Evolutionary conservation across 2,888 invertebrate genomes (phyloP).

Genomic region (Anoncus sp.): DNA sequence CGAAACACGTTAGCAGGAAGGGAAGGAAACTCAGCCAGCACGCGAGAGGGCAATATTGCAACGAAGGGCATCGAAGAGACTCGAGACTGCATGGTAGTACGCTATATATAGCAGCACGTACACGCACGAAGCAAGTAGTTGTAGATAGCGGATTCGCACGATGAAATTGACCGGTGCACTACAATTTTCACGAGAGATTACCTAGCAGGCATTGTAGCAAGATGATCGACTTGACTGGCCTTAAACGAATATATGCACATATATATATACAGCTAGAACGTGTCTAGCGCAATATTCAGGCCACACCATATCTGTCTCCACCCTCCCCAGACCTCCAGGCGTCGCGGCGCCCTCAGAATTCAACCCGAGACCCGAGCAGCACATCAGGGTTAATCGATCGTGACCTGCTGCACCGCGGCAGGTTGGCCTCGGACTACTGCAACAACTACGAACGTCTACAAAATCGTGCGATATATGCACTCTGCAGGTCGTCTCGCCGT

Average conservation of each 20-base stretch:
- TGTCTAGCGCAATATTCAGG: conserved; percentile 45
- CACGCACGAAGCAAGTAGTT: conserved; percentile 9
- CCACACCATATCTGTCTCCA: conserved; percentile 48
- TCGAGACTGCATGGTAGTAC: conserved; percentile 32
- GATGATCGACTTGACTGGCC: conserved; percentile 33
- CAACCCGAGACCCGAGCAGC: conserved; percentile 33
- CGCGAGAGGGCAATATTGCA: conserved; percentile 59
- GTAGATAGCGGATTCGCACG: neutral
- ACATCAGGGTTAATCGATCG: conserved; percentile 65
- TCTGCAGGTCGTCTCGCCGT: conserved; percentile 50
- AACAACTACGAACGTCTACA: conserved; percentile 22
- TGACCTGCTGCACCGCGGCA: conserved; percentile 61
- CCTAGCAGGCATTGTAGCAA: conserved; percentile 13
- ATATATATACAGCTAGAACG: conserved; percentile 8
- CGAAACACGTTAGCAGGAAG: conserved; percentile 24
- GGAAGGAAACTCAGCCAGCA: conserved; percentile 50
- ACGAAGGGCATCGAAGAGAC: conserved; percentile 56
- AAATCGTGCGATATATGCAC: conserved; percentile 17
- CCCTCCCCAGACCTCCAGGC: conserved; percentile 57
- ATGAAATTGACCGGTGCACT: conserved; percentile 41
- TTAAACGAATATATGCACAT: too few relatives aligned
- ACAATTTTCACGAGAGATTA: neutral
- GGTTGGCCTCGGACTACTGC: conserved; percentile 55
- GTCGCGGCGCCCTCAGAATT: conserved; percentile 60
- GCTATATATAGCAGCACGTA: conserved; percentile 12